phyloP scores from a whole-genome alignment of 2,888 invertebrate species.

The Leptopilina myrica region DNA sequence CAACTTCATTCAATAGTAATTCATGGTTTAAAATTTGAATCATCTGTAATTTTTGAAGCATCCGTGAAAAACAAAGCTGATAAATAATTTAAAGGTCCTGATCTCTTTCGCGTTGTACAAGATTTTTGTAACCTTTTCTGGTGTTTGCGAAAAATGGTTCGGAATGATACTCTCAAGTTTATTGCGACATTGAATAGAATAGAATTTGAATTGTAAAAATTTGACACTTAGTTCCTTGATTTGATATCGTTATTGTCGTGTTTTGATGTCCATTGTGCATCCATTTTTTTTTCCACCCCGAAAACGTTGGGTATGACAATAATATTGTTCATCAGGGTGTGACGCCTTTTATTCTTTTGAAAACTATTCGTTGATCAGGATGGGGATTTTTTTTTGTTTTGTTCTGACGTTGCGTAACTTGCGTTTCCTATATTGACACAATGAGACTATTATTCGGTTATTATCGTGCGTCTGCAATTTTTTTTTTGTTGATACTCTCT shows the following conservation, averaged over 20 bases:
- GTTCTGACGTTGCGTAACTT: constrained; percentile 28
- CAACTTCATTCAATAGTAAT: too few relatives aligned
- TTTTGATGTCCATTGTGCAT: constrained; percentile 8
- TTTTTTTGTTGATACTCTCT: not conserved
- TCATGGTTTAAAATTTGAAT: too few relatives aligned
- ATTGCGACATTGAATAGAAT: not conserved
- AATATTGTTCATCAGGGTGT: constrained; percentile 44
- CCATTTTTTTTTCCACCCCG: not conserved
- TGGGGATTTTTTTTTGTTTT: constrained; percentile 11
- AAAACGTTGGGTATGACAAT: constrained; percentile 24
- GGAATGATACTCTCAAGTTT: not conserved
- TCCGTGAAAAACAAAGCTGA: not conserved
- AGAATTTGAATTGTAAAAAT: not conserved
- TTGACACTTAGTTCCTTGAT: constrained; percentile 12
- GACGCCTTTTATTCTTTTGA: constrained; percentile 44
- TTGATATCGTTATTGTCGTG: constrained; percentile 1
- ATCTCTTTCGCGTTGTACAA: not conserved
- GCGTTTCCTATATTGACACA: constrained; percentile 40
- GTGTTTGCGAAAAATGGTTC: not conserved
- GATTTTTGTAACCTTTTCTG: not conserved
- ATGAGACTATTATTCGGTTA: constrained; percentile 16
- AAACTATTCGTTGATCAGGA: constrained; percentile 38
- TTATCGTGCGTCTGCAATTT: constrained; percentile 18
- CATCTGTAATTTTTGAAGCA: too few relatives aligned
- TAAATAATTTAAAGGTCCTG: not conserved